These are phyloP conservation scores for Cephus sareptanus DNA, from an alignment of 2,888 invertebrate species.

Conservation along the genomic window DNA sequence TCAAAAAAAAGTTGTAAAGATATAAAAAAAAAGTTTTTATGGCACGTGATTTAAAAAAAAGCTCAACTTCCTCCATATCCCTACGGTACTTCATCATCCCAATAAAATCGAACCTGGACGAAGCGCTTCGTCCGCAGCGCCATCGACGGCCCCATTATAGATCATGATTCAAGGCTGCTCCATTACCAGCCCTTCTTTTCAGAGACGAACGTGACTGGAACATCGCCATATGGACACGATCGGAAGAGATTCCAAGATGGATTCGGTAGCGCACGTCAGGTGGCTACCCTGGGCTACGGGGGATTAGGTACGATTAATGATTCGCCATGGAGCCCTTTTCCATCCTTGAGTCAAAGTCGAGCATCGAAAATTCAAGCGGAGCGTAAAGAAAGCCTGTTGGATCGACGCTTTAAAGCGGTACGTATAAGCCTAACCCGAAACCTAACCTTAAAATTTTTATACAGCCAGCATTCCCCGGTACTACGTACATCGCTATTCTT, in stretches of 20 bases:
- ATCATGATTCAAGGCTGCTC: constrained; percentile 3
- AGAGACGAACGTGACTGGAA: constrained; percentile 1
- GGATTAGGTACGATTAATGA: constrained; percentile 3
- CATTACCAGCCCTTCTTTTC: not conserved
- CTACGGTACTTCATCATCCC: not conserved
- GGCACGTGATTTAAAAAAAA: not conserved
- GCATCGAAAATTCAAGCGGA: not conserved
- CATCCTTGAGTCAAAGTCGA: not conserved
- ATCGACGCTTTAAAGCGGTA: not conserved
- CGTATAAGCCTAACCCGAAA: not conserved
- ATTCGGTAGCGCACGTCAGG: constrained; percentile 6
- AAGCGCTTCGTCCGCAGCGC: not conserved
- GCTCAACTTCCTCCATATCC: not conserved
- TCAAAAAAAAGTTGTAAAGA: not conserved
- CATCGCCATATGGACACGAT: constrained; percentile 1
- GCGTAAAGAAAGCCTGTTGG: not conserved
- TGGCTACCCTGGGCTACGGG: not conserved
- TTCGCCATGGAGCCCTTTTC: constrained; percentile 4
- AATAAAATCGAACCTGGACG: not conserved
- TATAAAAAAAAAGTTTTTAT: not conserved
- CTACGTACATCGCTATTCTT: too few relatives aligned
- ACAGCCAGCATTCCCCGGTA: not conserved
- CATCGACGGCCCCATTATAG: not conserved
- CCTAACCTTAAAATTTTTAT: not conserved
- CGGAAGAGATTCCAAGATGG: not conserved